Conservation (phyloP, 2,113 vertebrate genomes). For the Eclectus roratus region DNA sequence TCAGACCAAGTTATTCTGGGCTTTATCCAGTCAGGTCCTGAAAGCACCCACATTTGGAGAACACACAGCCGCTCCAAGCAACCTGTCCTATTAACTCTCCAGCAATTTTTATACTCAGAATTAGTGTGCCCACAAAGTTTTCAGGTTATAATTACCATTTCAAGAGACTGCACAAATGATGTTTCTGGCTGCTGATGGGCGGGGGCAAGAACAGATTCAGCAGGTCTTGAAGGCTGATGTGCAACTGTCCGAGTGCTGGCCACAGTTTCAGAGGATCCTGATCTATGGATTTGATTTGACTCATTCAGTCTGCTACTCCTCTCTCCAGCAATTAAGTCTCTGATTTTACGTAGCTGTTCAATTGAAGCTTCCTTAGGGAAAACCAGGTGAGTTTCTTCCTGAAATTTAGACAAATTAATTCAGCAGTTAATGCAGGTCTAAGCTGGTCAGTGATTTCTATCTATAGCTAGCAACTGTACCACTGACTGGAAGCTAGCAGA, state of each 20-base stretch:
- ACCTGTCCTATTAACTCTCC: not conserved
- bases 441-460: not conserved
- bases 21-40: not conserved
- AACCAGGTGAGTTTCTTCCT: conserved; percentile 94
- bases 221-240: not conserved
- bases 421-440: not conserved
- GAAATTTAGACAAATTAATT: conserved; percentile 40
- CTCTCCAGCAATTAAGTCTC: conserved; percentile 88
- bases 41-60: not conserved
- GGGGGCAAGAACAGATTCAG: not conserved
- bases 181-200: not conserved
- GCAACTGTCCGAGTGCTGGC: not conserved
- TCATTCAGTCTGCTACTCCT: conserved; percentile 80
- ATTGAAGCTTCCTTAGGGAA: conserved; percentile 92
- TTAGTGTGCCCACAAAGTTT: not conserved
- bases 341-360: conserved; percentile 84
- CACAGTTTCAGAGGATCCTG: conserved; percentile 33
- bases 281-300: conserved; percentile 14
- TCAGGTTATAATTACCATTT: conserved; percentile 61
- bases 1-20: not conserved
- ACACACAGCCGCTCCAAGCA: not conserved
- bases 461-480: not conserved
- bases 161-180: not conserved
- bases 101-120: not conserved
- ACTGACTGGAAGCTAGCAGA: not conserved